These are phyloP conservation scores for Limnodromus scolopaceus DNA, from an alignment of 2,797 vertebrate species.

Conservation along the genomic window DNA sequence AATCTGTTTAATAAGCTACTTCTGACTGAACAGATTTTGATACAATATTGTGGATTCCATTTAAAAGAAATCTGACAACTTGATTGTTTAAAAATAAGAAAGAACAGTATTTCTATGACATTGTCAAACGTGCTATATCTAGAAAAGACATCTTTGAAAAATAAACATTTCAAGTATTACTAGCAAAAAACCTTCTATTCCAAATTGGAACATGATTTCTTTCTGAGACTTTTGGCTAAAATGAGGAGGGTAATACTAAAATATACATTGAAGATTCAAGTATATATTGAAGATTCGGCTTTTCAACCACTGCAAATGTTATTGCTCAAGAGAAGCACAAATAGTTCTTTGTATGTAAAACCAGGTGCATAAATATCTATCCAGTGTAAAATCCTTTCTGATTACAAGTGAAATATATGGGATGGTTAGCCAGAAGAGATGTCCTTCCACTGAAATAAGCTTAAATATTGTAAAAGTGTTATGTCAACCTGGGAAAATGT, in stretches of 20 bases:
- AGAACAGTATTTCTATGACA: neutral
- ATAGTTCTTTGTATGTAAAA: neutral
- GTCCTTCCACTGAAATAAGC: neutral
- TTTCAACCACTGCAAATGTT: neutral
- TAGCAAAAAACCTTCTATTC: neutral
- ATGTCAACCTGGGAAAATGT: neutral
- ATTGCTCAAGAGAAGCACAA: neutral
- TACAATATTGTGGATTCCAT: neutral
- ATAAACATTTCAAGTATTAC: neutral
- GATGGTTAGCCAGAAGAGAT: neutral
- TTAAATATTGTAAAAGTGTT: neutral
- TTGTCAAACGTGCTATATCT: neutral
- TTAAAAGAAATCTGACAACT: neutral
- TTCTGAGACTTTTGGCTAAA: neutral
- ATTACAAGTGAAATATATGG: neutral
- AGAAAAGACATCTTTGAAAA: neutral
- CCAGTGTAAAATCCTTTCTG: neutral
- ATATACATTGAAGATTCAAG: neutral
- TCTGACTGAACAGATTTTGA: neutral
- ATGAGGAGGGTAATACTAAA: neutral
- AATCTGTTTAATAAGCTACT: neutral
- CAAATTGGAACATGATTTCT: neutral
- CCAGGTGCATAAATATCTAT: neutral
- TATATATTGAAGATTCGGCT: neutral
- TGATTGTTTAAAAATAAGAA: neutral